A percentile compares a stretch with the other conserved stretches of the same genome.
These are phyloP conservation scores for Tadarida brasiliensis DNA, from an alignment of 2,797 vertebrate species.

Conservation along the genomic window DNA sequence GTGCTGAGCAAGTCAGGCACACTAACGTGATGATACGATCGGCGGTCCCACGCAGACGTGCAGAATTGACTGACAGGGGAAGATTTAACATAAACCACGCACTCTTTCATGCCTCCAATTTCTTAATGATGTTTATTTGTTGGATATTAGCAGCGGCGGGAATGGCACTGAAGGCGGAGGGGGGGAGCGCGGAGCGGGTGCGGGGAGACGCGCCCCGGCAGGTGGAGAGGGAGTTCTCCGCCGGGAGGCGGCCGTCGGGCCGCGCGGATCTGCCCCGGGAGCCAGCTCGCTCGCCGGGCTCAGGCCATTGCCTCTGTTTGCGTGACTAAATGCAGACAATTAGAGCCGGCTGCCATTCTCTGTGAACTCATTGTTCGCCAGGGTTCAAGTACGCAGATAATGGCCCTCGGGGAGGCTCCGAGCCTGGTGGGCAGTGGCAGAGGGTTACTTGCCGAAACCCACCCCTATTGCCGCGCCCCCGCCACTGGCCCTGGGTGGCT, in stretches of 20 bases:
- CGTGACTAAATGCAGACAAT: conserved; percentile 99
- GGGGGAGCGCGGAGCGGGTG: neutral
- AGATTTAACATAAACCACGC: conserved; percentile 90
- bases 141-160: conserved; percentile 87
- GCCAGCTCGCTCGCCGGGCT: conserved; percentile 97
- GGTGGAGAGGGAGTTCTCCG: conserved; percentile 80
- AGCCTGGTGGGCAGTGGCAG: conserved; percentile 88
- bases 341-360: conserved; percentile 98
- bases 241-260: too few relatives aligned
- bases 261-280: conserved; percentile 91
- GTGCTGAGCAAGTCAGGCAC: conserved; percentile 98
- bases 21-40: conserved; percentile 97
- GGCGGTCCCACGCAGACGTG: conserved; percentile 95
- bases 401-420: conserved; percentile 96
- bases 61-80: conserved; percentile 96
- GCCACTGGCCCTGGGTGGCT: neutral
- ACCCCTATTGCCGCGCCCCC: conserved; percentile 91
- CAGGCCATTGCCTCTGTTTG: conserved; percentile 99
- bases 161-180: conserved; percentile 83
- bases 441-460: conserved; percentile 93
- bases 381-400: conserved; percentile 99
- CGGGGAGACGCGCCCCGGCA: conserved; percentile 83
- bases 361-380: conserved; percentile 99
- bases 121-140: conserved; percentile 90
- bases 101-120: conserved; percentile 90